These are phyloP conservation scores for Mystacides longicornis DNA, from an alignment of 2,888 invertebrate genomes.

Conservation along the genomic window DNA sequence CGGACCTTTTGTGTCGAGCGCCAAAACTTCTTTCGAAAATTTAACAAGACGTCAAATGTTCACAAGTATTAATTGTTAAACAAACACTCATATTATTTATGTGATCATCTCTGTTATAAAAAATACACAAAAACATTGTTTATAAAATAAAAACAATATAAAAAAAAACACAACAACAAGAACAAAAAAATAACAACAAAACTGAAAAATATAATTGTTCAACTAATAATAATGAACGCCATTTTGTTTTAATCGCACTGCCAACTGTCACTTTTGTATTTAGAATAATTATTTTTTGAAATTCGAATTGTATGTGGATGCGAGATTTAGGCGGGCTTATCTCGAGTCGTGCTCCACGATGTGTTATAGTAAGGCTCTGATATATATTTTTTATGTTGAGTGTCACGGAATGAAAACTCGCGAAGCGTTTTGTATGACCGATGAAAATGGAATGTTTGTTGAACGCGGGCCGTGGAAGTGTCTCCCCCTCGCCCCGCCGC, in stretches of 20 bases:
- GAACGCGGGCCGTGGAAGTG: conserved; percentile 1
- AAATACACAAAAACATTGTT: conserved; percentile 1
- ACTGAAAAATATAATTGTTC: background rate
- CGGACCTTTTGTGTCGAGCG: background rate
- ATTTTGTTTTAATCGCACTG: background rate
- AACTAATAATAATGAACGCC: background rate
- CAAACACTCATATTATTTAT: background rate
- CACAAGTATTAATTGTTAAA: too few relatives aligned
- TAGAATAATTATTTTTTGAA: background rate
- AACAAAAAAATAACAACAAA: background rate
- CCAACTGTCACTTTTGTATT: background rate
- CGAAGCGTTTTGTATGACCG: background rate
- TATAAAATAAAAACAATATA: background rate
- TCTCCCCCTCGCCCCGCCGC: background rate
- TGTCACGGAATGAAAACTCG: background rate
- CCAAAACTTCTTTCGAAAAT: background rate
- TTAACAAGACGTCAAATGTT: background rate
- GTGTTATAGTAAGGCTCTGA: too few relatives aligned
- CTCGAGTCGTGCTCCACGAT: background rate
- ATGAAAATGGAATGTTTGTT: background rate
- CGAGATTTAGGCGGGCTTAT: background rate
- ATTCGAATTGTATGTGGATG: background rate
- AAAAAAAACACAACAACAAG: background rate
- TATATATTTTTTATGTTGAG: background rate
- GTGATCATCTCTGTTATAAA: background rate